Conservation (phyloP, 1,140 invertebrate genomes). For the Aradophagus sp. region DNA sequence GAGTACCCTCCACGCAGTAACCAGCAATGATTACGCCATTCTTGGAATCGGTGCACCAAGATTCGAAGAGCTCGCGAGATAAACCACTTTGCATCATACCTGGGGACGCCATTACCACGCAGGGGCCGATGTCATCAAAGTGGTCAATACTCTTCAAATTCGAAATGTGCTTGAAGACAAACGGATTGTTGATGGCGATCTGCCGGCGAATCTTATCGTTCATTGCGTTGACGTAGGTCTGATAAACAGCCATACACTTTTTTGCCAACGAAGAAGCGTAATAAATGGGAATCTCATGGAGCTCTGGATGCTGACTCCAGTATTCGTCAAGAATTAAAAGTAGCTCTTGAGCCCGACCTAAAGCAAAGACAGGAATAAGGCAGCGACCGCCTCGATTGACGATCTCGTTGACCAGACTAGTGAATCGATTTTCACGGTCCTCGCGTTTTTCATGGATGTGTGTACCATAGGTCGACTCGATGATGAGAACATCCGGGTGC, state of each 20-base stretch:
- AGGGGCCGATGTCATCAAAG: conserved; percentile 99
- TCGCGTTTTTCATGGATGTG: conserved; percentile 99
- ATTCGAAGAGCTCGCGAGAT: conserved; percentile 97
- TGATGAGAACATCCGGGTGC: conserved; percentile 97
- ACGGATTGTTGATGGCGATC: conserved; percentile 99
- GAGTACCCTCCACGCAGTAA: conserved; percentile 99
- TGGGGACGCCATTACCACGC: conserved; percentile 98
- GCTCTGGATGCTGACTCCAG: conserved; percentile 97
- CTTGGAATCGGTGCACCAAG: conserved; percentile 98
- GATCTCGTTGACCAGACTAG: conserved; percentile 95
- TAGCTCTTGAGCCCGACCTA: conserved; percentile 97
- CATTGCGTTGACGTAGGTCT: conserved; percentile 99
- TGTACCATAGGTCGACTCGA: conserved; percentile 99
- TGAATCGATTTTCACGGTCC: conserved; percentile 96
- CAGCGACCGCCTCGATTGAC: conserved; percentile 96
- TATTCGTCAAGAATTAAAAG: conserved; percentile 98
- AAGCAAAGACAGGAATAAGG: conserved; percentile 98
- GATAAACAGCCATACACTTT: conserved; percentile 99
- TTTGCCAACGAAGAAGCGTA: conserved; percentile 99
- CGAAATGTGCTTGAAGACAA: conserved; percentile 99
- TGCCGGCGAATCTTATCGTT: conserved; percentile 97
- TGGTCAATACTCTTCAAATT: conserved; percentile 99
- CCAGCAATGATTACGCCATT: conserved; percentile 99
- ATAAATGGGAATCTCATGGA: conserved; percentile 99
- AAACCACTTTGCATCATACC: conserved; percentile 99